phyloP scores from a whole-genome alignment of 2,113 vertebrate species.

The Sphaerodactylus townsendi region DNA sequence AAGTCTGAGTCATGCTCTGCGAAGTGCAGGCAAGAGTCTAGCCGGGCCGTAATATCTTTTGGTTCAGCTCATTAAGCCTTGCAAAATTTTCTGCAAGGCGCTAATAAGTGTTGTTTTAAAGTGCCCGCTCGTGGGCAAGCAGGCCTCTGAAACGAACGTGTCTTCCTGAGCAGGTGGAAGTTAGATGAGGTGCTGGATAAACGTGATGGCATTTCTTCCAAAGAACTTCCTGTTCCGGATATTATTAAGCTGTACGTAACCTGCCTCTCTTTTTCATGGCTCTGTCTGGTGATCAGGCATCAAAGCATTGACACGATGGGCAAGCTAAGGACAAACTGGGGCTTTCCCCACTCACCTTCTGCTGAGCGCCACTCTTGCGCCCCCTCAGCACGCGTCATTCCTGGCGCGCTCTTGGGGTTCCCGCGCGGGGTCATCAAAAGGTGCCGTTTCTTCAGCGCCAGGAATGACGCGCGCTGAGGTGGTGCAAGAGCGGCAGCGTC shows the following conservation, averaged over 20 bases:
- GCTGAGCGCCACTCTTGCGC: too few species aligned
- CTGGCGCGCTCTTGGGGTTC: too few species aligned
- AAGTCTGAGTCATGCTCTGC: not conserved
- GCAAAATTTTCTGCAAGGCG: not conserved
- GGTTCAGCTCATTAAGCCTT: not conserved
- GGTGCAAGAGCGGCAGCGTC: too few species aligned
- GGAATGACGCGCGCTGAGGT: too few species aligned
- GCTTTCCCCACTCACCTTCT: too few species aligned
- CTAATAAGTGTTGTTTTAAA: conserved; percentile 4
- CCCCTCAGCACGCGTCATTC: too few species aligned
- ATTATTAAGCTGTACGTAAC: not conserved
- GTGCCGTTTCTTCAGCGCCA: too few species aligned
- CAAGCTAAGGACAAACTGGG: not conserved
- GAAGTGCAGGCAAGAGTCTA: not conserved
- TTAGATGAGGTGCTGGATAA: not conserved
- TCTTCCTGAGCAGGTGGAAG: not conserved
- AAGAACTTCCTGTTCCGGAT: not conserved
- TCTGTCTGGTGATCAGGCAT: rapidly evolving
- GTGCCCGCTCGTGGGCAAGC: not conserved
- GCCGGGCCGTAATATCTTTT: not conserved
- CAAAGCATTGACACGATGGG: not conserved
- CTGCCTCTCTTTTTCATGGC: not conserved
- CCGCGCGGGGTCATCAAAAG: too few species aligned
- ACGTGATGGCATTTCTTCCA: not conserved
- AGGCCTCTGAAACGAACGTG: not conserved